Evolutionary conservation across 2,113 vertebrate species (phyloP), one percentile per base, ranked within the genome.

Genomic region (Pituophis catenifer): DNA sequence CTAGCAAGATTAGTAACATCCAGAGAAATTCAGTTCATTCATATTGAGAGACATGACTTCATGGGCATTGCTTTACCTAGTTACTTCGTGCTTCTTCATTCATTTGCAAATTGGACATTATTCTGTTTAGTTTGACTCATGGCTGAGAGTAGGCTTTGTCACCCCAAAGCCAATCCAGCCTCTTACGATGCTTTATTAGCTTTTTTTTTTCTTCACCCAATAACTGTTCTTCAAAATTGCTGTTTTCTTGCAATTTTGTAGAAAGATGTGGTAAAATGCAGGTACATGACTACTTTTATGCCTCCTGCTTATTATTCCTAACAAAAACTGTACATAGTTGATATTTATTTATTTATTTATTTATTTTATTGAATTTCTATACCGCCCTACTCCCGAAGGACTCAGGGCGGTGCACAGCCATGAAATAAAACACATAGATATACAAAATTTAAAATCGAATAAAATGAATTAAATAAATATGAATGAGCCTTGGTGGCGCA

Each of bases 1-100:
- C 95, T 94, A 94, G 95, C 62, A 94, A 95, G 94, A 96, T 96
- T 94, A 96, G 96, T 95, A 85, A 95, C 91, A 48, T 10, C 54
- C 50, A 94, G 95, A 94, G 89, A 92, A 90, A 89, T 95, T 94
- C 95, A 94, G 88, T 93, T 94, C 90, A 54, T 52, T 81, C 38
- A 24, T 59, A n/a, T 59, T 23, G 26, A 6, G 90, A 93, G 62
- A 92, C 85, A 62, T 93, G 95, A 96, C n/a, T 91, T 88, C 93
- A 62, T 38, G 38, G 92, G 65, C 26, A 85, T 57, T 75, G 8
- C 23, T 75, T 8, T 89, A 26, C 52, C 65, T 81, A 75, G 33
- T 6, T 3, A 8, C 24, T n/a, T 50, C 29, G 8, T 86, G 12
- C 26, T 53, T 88, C 44, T 26, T 89, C 24, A 44, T 92, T 92